These are phyloP conservation scores for Apaloderma vittatum DNA, from an alignment of 2,113 vertebrate species.

Conservation along the genomic window DNA sequence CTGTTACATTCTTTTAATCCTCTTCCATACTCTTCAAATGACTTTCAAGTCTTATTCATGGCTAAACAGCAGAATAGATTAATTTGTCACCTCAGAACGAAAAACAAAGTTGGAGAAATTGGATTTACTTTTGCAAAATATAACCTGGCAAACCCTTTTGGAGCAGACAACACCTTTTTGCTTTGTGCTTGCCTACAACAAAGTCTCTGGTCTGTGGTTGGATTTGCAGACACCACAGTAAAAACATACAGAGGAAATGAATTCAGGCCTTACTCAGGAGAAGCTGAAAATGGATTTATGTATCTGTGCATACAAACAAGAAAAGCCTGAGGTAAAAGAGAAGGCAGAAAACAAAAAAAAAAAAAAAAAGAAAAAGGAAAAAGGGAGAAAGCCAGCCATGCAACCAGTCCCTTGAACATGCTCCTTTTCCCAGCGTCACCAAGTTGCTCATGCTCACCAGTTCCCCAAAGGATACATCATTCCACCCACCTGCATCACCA, in stretches of 20 bases:
- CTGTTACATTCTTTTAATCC: background rate
- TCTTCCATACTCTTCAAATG: background rate
- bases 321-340: background rate
- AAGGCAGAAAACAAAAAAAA: background rate
- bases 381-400: background rate
- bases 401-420: background rate
- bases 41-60: background rate
- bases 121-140: background rate
- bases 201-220: background rate
- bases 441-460: fast-evolving
- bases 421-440: background rate
- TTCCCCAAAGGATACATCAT: background rate
- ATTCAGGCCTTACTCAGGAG: background rate
- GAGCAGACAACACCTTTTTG: background rate
- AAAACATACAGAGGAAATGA: background rate
- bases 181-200: background rate
- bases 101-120: background rate
- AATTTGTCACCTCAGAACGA: background rate
- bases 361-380: background rate
- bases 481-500: background rate
- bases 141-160: background rate
- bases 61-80: background rate
- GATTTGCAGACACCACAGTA: background rate
- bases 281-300: background rate
- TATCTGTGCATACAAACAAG: background rate